Conservation (phyloP, 1,140 invertebrate species). For the Oscheius sp. region DNA sequence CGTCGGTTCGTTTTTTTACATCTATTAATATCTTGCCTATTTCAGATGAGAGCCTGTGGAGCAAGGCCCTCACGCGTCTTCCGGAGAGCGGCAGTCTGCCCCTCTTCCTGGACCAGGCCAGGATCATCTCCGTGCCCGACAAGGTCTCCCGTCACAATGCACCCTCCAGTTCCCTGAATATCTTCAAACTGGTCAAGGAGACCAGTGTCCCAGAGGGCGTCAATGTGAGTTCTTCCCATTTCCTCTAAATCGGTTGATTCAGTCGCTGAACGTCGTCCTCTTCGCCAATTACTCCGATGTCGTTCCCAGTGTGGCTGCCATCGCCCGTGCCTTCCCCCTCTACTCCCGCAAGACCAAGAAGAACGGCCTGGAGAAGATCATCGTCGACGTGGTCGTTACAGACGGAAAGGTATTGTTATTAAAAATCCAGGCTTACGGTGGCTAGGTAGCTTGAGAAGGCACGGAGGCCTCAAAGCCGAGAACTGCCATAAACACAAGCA, state of each 20-base stretch:
- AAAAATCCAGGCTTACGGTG: neutral
- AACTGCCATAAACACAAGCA: no score
- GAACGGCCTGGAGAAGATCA: neutral
- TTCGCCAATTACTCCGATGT: conserved; percentile 49
- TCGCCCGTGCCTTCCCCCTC: conserved; percentile 50
- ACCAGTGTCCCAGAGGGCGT: conserved; percentile 27
- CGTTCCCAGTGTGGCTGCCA: conserved; percentile 42
- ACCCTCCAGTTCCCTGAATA: conserved; percentile 43
- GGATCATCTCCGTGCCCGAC: conserved; percentile 54
- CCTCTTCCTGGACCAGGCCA: conserved; percentile 51
- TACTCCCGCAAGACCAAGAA: conserved; percentile 48
- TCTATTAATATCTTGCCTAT: neutral
- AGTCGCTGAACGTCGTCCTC: conserved; percentile 47
- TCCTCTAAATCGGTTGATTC: conserved; percentile 3
- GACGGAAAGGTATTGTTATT: conserved; percentile 46
- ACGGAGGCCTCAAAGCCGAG: no score
- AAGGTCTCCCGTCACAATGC: conserved; percentile 47
- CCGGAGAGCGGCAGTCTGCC: conserved; percentile 38
- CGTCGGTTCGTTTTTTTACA: neutral
- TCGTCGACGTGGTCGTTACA: conserved; percentile 48
- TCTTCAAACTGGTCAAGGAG: conserved; percentile 46
- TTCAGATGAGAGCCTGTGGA: conserved; percentile 22
- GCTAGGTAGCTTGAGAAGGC: neutral
- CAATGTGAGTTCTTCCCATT: conserved; percentile 34
- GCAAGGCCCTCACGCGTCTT: conserved; percentile 17